Base-by-base conservation (phyloP, 2,797 vertebrate genomes). In the Leptodactylus fallax region DNA sequence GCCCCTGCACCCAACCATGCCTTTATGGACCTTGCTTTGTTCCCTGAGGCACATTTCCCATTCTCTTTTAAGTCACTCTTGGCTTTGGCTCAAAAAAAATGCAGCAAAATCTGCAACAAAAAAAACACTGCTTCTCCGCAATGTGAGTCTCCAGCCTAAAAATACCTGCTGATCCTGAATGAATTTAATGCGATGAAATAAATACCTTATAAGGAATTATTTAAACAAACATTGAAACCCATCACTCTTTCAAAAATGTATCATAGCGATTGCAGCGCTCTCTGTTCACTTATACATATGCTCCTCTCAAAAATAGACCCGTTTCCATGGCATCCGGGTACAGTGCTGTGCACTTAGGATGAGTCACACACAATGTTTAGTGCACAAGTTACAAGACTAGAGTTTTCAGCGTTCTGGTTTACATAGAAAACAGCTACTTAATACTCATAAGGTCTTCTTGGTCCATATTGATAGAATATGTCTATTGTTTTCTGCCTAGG, bases 261-360 rank as follows among this genome's bases (percentile, higher is more conserved):
- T 81, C 27, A 47, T 60, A 53, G 80, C 27, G 63, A 79, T 77
- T 65, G 45, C 58, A 78, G 25, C 27, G 23, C 67, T 89, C 83
- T 86, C 83, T 86, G 78, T 53, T 85, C 79, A 65, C 25, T 81
- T 53, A 65, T 79, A 85, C 87, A 89, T 89, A 86, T 89, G 87
- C 83, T 89, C 25, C 60, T 81, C 65, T 74, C 87, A 89, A 82
- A 89, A 89, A 89, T 89, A 89, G 83, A 76, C 58, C 60, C 3
- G 87, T 89, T 89, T 89, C 87, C 87, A 89, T 89, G 87, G 87
- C 56, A 81, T 89, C 80, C 21, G 55, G 58, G 79, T 82, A 69
- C 27, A 49, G 83, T 47, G 49, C 87, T 88, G 69, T 56, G 87
- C 51, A 58, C 83, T 89, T 58, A 83, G 21, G 76, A 85, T 89